Evolutionary conservation across 2,113 vertebrate genomes (phyloP).

Genomic region (Epinephelus lanceolatus): DNA sequence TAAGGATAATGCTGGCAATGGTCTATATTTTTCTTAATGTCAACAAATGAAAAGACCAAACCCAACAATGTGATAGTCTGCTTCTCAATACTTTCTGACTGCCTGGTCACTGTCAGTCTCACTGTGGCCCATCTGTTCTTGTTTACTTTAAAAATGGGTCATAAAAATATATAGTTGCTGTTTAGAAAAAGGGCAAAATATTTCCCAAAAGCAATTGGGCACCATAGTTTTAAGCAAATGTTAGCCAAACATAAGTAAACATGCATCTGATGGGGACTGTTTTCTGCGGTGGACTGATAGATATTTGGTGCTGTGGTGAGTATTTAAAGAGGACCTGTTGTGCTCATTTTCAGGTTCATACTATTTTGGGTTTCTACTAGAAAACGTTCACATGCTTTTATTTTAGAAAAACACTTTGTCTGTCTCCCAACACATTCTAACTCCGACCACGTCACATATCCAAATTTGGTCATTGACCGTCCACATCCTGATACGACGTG

Average conservation of each 20-base stretch:
- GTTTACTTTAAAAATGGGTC: neutral
- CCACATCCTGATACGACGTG: too few species aligned
- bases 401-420: too few species aligned
- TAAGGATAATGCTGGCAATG: neutral
- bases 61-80: neutral
- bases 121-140: neutral
- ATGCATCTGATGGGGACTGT: neutral
- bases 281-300: neutral
- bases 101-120: neutral
- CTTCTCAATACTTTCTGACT: neutral
- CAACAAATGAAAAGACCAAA: neutral
- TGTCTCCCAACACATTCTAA: too few species aligned
- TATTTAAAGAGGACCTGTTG: too few species aligned
- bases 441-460: too few species aligned
- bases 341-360: too few species aligned
- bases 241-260: neutral
- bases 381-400: too few species aligned
- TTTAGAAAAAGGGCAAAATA: neutral
- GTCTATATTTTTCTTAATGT: too few species aligned
- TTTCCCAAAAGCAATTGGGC: neutral
- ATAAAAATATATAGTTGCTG: neutral
- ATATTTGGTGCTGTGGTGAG: neutral
- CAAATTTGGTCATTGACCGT: too few species aligned
- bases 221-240: neutral
- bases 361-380: too few species aligned